These are phyloP conservation scores for Diorhabda sublineata DNA, from an alignment of 1,140 invertebrate genomes.

Conservation along the genomic window DNA sequence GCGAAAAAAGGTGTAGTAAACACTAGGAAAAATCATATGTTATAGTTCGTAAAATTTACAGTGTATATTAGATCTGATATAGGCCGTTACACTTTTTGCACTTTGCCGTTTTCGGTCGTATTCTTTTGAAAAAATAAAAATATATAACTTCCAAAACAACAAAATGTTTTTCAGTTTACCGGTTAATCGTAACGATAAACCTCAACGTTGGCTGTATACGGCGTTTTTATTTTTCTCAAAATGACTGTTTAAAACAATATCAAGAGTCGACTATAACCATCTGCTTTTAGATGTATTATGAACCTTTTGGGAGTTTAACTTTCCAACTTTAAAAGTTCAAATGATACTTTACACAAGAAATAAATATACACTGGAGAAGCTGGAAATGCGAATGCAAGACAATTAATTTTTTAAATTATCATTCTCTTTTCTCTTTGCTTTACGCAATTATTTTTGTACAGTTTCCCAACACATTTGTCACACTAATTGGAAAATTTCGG, in stretches of 20 bases:
- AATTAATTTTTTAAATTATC: background rate
- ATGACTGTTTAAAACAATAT: slow-evolving; percentile 3
- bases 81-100: no score
- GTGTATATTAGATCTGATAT: no score
- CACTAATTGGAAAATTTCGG: no score
- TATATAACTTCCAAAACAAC: background rate
- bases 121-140: background rate
- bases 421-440: background rate
- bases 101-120: no score
- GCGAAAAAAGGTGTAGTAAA: no score
- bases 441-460: no score
- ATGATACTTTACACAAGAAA: background rate
- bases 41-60: no score
- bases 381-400: background rate
- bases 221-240: slow-evolving; percentile 1
- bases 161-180: background rate
- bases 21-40: no score
- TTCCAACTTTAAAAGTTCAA: background rate
- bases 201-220: background rate
- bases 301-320: background rate
- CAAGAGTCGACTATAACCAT: slow-evolving; percentile 1
- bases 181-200: background rate
- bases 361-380: background rate
- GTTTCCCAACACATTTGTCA: no score
- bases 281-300: background rate